Evolutionary conservation across 1,140 invertebrate species (phyloP).

Genomic region (Vanessa atalanta): DNA sequence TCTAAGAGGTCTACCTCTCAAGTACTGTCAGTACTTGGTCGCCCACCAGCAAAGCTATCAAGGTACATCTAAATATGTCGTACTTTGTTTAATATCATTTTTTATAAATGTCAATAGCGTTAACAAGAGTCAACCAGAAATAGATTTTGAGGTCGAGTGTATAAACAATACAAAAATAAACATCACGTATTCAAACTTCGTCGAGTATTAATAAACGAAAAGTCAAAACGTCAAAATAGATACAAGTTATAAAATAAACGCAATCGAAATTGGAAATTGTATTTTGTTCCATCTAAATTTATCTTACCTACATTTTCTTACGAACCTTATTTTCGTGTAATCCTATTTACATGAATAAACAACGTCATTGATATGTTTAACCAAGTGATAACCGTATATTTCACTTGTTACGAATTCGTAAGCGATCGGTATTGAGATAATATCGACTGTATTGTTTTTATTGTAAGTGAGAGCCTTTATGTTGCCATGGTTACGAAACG

Average conservation of each 20-base stretch:
- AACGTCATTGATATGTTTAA: slow-evolving; percentile 20
- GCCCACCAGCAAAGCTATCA: too few species aligned
- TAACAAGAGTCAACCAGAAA: too few species aligned
- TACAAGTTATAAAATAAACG: not conserved
- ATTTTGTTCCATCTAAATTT: not conserved
- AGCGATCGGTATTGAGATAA: not conserved
- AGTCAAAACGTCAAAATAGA: slow-evolving; percentile 1
- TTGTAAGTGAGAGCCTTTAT: not conserved
- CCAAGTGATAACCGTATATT: slow-evolving; percentile 4
- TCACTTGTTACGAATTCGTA: slow-evolving; percentile 6
- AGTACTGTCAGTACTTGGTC: too few species aligned
- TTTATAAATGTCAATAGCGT: too few species aligned
- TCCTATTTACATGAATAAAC: slow-evolving; percentile 17
- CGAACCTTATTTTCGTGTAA: slow-evolving; percentile 6
- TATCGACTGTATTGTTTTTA: not conserved
- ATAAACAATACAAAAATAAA: not conserved
- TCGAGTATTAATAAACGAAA: not conserved
- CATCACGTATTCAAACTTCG: not conserved
- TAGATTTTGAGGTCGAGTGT: too few species aligned
- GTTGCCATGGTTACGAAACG: too few species aligned
- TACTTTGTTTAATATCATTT: too few species aligned
- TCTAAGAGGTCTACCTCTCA: too few species aligned
- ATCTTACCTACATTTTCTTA: not conserved
- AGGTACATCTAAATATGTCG: too few species aligned
- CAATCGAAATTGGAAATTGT: not conserved